Base-by-base conservation (phyloP, 1,140 invertebrate genomes). In the Neodiprion pinetum region DNA sequence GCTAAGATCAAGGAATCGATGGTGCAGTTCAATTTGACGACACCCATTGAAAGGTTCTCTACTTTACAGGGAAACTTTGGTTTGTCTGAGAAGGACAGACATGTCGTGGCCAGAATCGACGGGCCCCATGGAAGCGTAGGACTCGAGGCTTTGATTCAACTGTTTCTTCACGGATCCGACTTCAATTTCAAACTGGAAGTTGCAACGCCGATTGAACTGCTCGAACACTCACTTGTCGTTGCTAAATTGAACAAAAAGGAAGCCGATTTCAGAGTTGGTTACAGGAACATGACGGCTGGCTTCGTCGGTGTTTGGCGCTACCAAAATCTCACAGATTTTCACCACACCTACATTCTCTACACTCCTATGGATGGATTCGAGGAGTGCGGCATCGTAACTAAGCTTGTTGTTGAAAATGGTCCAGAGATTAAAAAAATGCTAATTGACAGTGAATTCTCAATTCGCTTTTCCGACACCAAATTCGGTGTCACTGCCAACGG, bases 301-400 rank as follows among this genome's bases (percentile, higher is more conserved):
- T 94, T 95, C 77, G 91, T 92, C 3, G 94, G 94, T 49, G 91
- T 94, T 61, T 95, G 93, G 93, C 91, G 92, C 73, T 94, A 92
- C 82, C 85, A 89, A n/a, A 92, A 91, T 61, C 78, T 92, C 0
- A 90, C 90, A 7, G 91, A 95, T 84, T 94, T 96, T 70, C 92
- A 95, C 75, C 95, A 95, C 80, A 91, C 92, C 14, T 95, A 94
- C 80, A 91, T 93, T 76, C 85, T 95, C 11, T 95, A 92, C 79
- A 95, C 94, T 0, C 94, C 94, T 0, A 80, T 96, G 9, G 89
- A 92, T 77, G 92, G 92, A 8, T 93, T 95, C 71, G 90, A 94
- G 79, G 92, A 95, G 82, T 94, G 93, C 79, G 94, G 94, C 1
- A 86, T 93, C 5, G 92, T 94, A 0, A 88, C 91, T 0, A 95